Evolutionary conservation across 2,113 vertebrate species (phyloP).

Genomic region (Microtus ochrogaster): DNA sequence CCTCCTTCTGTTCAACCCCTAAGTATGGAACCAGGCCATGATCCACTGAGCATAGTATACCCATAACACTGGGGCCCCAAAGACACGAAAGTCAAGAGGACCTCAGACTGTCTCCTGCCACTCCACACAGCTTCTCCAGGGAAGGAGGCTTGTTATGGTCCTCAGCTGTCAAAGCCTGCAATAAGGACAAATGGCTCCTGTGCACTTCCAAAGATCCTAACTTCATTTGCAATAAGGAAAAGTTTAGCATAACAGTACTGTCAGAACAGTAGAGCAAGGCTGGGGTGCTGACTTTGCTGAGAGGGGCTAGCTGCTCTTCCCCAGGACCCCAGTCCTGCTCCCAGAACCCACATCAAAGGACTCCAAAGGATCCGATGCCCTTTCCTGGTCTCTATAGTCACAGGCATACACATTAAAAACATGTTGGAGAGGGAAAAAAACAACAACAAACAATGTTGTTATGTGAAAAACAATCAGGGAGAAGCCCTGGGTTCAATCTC

Average conservation of each 20-base stretch:
- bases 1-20: neutral
- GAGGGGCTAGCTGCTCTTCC: neutral
- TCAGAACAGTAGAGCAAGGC: neutral
- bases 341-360: neutral
- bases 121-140: neutral
- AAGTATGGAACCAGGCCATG: neutral
- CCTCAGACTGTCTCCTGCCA: neutral
- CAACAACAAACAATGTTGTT: neutral
- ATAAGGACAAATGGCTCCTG: neutral
- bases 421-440: neutral
- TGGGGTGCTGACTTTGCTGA: neutral
- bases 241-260: slow-evolving; percentile 3
- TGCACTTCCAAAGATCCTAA: neutral
- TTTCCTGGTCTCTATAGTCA: no score
- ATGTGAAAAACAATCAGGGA: neutral
- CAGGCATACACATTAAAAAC: neutral
- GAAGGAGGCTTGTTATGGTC: neutral
- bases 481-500: neutral
- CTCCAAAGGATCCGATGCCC: neutral
- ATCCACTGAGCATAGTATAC: neutral
- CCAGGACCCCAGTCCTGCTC: neutral
- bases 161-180: neutral
- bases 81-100: neutral
- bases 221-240: slow-evolving; percentile 37
- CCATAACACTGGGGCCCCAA: neutral